Evolutionary conservation across 2,888 invertebrate genomes (phyloP), one percentile per base, ranked within the genome.

Genomic region (Meghimatium bilineatum): DNA sequence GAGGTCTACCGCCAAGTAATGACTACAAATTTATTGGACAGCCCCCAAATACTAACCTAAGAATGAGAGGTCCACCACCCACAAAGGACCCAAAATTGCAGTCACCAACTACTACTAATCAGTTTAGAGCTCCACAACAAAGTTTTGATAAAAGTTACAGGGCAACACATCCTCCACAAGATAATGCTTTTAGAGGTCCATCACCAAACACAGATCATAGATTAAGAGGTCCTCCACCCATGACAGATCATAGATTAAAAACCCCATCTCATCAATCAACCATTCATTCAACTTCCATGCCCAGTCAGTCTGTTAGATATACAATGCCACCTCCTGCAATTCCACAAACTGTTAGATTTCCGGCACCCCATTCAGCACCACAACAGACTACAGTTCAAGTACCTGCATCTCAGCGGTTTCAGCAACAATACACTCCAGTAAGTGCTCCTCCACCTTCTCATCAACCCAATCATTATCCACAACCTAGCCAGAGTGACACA

Each of bases 401-500:
- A 32, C 79, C 44, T 26, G 34, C 69, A 49, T 26, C 79, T n/a
- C 79, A 79, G 79, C 66, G 49, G 49, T 72, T 56, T 71, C 56
- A 34, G 44, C 36, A 71, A 52, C 56, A 72, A 32, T 49, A 44
- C 69, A 34, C 29, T 32, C 79, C 66, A 79, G 32, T 60, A 14
- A 60, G 76, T 60, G 77, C 67, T 36, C n/a, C 75, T 38, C 52
- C 67, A 32, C 29, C 38, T 44, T 67, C 80, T 72, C 69, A 36
- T 12, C 60, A 38, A 72, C 36, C 34, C 14, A 29, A 20, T 63
- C 75, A 60, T 75, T 71, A 82, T 32, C 23, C 82, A 1, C 82
- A 74, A 34, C 63, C 44, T 23, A 75, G 38, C 26, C 82, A 82
- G 60, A 20, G 32, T 34, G 36, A 74, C n/a, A 17, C 36, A 66